These are phyloP conservation scores for Epistrophella euchroma DNA, from an alignment of 2,888 invertebrate species.

Conservation along the genomic window DNA sequence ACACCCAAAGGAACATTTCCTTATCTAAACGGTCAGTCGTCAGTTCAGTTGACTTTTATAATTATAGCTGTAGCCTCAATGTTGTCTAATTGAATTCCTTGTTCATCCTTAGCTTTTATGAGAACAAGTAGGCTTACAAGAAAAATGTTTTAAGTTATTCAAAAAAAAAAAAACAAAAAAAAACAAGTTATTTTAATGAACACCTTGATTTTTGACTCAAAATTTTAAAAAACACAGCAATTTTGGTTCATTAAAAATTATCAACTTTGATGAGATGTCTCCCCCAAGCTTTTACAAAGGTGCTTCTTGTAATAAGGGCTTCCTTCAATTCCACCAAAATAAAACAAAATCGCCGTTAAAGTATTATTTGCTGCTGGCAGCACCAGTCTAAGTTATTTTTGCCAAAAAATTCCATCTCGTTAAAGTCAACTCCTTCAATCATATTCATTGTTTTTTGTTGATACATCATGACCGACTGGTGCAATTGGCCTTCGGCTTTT, in stretches of 20 bases:
- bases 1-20: too few relatives aligned
- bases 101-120: too few relatives aligned
- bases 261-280: neutral
- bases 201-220: neutral
- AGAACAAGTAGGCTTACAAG: neutral
- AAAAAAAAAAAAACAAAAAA: constrained; percentile 8
- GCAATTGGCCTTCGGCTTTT: constrained; percentile 41
- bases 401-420: constrained; percentile 27
- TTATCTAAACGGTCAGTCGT: too few relatives aligned
- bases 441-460: constrained; percentile 26
- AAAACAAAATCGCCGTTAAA: neutral
- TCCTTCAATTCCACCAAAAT: neutral
- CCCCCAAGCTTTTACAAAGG: neutral
- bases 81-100: too few relatives aligned
- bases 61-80: too few relatives aligned
- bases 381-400: neutral
- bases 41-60: too few relatives aligned
- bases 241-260: neutral
- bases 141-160: neutral
- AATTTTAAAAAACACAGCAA: neutral
- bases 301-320: constrained; percentile 18
- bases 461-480: constrained; percentile 3
- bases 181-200: constrained; percentile 21
- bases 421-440: constrained; percentile 37
- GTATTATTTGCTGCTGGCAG: too few relatives aligned